Evolutionary conservation across 35 echinoderm and acorn worm genomes (phyloP).

Genomic region (Amphiura filiformis): DNA sequence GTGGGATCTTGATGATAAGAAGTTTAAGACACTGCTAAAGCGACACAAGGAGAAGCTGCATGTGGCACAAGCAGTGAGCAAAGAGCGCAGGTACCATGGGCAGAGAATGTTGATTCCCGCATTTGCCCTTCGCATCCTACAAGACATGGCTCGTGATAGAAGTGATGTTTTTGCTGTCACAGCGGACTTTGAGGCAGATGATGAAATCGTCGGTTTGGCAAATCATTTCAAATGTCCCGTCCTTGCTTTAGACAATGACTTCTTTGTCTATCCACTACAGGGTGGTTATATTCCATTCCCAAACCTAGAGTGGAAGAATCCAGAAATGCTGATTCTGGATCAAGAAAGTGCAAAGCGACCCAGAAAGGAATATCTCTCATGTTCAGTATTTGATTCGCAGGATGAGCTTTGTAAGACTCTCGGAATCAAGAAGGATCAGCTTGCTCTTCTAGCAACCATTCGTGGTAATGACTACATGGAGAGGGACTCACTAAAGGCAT

Average conservation of each 20-base stretch:
- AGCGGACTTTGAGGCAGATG: constrained; percentile 88
- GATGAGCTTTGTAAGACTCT: constrained; percentile 58
- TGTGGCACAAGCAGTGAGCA: neutral
- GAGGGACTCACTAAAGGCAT: constrained; percentile 24
- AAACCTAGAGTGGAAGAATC: constrained; percentile 42
- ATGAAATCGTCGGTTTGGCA: constrained; percentile 66
- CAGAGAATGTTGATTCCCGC: constrained; percentile 42
- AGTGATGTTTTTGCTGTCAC: constrained; percentile 48
- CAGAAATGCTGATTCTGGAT: neutral
- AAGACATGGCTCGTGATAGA: constrained; percentile 36
- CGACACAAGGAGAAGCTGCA: constrained; percentile 46
- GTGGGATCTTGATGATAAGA: constrained; percentile 79
- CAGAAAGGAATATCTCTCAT: neutral
- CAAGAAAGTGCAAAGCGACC: neutral
- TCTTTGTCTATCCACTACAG: constrained; percentile 61
- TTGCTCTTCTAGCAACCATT: constrained; percentile 73
- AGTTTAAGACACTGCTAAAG: constrained; percentile 56
- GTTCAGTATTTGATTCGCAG: constrained; percentile 38
- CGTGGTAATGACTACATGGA: constrained; percentile 79
- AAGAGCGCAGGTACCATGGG: neutral
- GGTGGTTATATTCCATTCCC: constrained; percentile 77
- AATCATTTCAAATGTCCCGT: constrained; percentile 62
- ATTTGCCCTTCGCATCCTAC: constrained; percentile 36
- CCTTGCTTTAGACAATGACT: constrained; percentile 75
- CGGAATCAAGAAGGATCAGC: constrained; percentile 23